Percentiles rank a stretch among this genome's conserved stretches.
Evolutionary conservation across 2,113 vertebrate species (phyloP).

Genomic region (Delphinus delphis): DNA sequence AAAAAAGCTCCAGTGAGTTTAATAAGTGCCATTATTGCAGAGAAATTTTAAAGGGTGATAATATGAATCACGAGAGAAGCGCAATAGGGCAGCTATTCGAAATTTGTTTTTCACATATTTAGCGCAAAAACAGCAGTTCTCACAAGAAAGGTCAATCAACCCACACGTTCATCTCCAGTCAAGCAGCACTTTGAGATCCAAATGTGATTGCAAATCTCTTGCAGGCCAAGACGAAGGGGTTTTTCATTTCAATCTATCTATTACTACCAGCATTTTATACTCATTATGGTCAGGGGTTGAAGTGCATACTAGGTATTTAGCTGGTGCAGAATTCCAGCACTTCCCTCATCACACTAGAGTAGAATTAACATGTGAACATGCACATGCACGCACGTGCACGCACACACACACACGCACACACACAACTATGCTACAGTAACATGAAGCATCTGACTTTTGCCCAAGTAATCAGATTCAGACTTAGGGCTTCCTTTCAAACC

Average conservation of each 20-base stretch:
- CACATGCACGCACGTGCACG: no score
- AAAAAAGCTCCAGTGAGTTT: slow-evolving; percentile 30
- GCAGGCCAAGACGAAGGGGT: slow-evolving; percentile 76
- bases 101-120: slow-evolving; percentile 86
- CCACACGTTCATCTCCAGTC: slow-evolving; percentile 81
- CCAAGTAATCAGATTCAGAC: slow-evolving; percentile 17
- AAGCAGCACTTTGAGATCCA: slow-evolving; percentile 81
- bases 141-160: slow-evolving; percentile 80
- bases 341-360: slow-evolving; percentile 67
- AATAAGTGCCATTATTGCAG: slow-evolving; percentile 57
- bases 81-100: slow-evolving; percentile 79
- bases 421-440: background rate
- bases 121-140: slow-evolving; percentile 80
- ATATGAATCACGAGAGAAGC: slow-evolving; percentile 78
- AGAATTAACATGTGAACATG: slow-evolving; percentile 68
- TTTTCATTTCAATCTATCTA: slow-evolving; percentile 77
- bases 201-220: slow-evolving; percentile 83
- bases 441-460: slow-evolving; percentile 12
- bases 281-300: slow-evolving; percentile 76
- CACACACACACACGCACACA: background rate
- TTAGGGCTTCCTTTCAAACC: slow-evolving; percentile 47
- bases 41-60: slow-evolving; percentile 76
- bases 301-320: slow-evolving; percentile 61
- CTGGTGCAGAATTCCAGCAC: slow-evolving; percentile 54
- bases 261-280: slow-evolving; percentile 77